Evolutionary conservation across 2,113 vertebrate species (phyloP).

Genomic region (Rhodinocichla rosea): DNA sequence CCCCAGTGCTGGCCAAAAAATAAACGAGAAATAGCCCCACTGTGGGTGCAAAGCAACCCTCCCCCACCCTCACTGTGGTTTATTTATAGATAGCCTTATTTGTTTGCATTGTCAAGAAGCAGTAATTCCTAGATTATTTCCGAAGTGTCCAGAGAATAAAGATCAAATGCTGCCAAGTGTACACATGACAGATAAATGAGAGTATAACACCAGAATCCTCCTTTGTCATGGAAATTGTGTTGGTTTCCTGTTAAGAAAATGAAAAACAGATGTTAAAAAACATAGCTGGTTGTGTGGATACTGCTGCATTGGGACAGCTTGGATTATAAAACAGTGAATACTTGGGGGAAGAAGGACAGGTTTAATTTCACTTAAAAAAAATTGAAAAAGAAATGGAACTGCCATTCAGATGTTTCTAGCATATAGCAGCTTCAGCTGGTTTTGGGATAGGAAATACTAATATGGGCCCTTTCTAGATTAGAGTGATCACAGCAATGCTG

Average conservation of each 20-base stretch:
- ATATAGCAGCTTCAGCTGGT: not conserved
- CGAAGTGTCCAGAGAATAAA: conserved; percentile 35
- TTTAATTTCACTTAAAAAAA: not conserved
- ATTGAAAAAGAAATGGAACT: not conserved
- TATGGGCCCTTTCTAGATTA: not conserved
- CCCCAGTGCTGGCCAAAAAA: not conserved
- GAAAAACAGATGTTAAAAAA: conserved; percentile 73
- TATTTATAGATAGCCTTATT: conserved; percentile 61
- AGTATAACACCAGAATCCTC: conserved; percentile 52
- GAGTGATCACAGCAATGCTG: not conserved
- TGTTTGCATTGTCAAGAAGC: conserved; percentile 49
- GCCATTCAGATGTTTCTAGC: not conserved
- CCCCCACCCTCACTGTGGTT: not conserved
- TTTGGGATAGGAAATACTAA: not conserved
- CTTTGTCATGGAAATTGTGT: conserved; percentile 72
- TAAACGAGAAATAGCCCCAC: not conserved
- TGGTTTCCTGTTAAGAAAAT: conserved; percentile 74
- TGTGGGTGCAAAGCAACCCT: not conserved
- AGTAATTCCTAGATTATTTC: conserved; percentile 61
- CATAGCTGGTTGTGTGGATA: conserved; percentile 56
- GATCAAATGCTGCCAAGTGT: conserved; percentile 56
- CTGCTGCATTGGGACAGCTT: conserved; percentile 22
- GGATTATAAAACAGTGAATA: conserved; percentile 47
- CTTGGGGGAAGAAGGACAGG: not conserved
- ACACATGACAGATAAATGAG: conserved; percentile 52